These are phyloP conservation scores for Rana temporaria DNA, from an alignment of 2,113 vertebrate genomes.

Conservation along the genomic window DNA sequence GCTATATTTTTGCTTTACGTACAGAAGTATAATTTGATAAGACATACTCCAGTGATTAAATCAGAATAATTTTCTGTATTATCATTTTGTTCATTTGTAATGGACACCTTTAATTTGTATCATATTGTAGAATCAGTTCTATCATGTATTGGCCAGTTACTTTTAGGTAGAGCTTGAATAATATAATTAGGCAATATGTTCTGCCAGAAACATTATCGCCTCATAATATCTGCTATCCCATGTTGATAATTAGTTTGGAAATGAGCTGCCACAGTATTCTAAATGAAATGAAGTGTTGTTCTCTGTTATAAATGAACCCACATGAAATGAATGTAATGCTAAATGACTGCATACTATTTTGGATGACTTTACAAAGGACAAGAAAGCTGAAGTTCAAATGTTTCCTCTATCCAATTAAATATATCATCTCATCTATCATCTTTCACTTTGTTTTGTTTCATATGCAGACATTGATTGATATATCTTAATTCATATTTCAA, in stretches of 20 bases:
- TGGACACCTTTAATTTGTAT: slow-evolving; percentile 32
- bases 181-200: slow-evolving; percentile 52
- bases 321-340: slow-evolving; percentile 18
- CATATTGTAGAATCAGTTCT: slow-evolving; percentile 17
- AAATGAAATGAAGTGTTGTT: slow-evolving; percentile 46
- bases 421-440: background rate
- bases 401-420: slow-evolving; percentile 2
- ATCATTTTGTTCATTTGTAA: slow-evolving; percentile 34
- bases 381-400: slow-evolving; percentile 2
- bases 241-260: slow-evolving; percentile 55
- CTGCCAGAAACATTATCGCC: slow-evolving; percentile 49
- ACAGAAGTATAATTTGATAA: slow-evolving; percentile 5
- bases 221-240: slow-evolving; percentile 49
- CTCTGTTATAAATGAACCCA: slow-evolving; percentile 39
- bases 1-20: background rate
- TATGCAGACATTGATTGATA: too few relatives aligned
- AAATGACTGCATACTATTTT: slow-evolving; percentile 21
- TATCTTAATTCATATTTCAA: too few relatives aligned
- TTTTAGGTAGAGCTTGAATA: slow-evolving; percentile 40
- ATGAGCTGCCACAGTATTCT: slow-evolving; percentile 45
- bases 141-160: slow-evolving; percentile 34
- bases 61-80: slow-evolving; percentile 16
- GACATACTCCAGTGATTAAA: slow-evolving; percentile 31
- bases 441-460: too few relatives aligned
- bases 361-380: slow-evolving; percentile 10